Conservation (phyloP, 2,113 vertebrate species). For the Aptenodytes forsteri region DNA sequence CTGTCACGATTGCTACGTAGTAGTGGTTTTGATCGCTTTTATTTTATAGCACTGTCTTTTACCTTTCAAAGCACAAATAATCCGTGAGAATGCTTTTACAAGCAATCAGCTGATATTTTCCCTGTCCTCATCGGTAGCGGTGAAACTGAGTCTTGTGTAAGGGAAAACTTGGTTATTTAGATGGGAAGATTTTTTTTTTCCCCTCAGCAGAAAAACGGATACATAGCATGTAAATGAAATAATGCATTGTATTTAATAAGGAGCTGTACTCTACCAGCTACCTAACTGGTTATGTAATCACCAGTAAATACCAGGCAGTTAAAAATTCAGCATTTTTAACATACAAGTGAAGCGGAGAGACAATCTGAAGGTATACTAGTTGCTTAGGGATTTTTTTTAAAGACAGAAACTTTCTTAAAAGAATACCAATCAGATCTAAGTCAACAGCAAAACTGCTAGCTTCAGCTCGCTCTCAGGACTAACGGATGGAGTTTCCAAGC, state of each 20-base stretch:
- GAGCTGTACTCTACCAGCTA: not conserved
- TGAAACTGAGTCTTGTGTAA: not conserved
- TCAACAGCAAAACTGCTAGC: not conserved
- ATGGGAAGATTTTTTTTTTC: not conserved
- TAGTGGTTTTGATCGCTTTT: not conserved
- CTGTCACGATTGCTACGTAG: accelerated
- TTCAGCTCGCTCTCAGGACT: not conserved
- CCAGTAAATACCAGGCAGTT: not conserved
- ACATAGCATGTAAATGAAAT: not conserved
- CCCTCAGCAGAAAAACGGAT: not conserved
- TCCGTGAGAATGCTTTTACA: not conserved
- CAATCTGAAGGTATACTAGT: not conserved
- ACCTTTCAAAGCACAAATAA: not conserved
- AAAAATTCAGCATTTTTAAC: not conserved
- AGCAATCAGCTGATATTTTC: not conserved
- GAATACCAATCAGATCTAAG: not conserved
- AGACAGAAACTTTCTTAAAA: not conserved
- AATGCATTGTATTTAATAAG: not conserved
- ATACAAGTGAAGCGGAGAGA: not conserved
- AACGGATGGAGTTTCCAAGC: not conserved
- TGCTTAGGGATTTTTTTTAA: not conserved
- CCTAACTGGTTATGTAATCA: not conserved
- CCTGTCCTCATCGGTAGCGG: not conserved
- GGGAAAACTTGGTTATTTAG: not conserved
- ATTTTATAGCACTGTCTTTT: not conserved